Evolutionary conservation across 2,888 invertebrate genomes (phyloP).

Genomic region (Lasioglossum morio): DNA sequence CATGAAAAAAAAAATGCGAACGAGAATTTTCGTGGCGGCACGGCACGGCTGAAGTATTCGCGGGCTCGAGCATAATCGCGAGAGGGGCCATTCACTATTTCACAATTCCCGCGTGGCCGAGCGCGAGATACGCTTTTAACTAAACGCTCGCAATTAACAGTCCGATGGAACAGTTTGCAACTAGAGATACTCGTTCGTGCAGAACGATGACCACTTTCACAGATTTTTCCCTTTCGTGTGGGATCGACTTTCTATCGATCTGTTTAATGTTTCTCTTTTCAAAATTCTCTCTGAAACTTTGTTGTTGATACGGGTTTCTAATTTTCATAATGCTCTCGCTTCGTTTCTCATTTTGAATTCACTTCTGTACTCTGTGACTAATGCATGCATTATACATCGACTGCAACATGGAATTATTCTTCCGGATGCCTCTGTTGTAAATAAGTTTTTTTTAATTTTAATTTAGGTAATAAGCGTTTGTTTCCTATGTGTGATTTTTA

Average conservation of each 20-base stretch:
- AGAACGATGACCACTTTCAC: slow-evolving; percentile 16
- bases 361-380: not conserved
- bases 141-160: not conserved
- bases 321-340: not conserved
- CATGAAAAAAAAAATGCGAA: not conserved
- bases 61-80: slow-evolving; percentile 21
- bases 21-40: not conserved
- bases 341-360: too few relatives aligned
- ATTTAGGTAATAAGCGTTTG: not conserved
- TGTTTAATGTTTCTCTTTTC: not conserved
- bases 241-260: not conserved
- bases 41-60: not conserved
- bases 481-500: not conserved
- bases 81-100: slow-evolving; percentile 52
- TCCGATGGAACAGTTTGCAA: not conserved
- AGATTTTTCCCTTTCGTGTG: not conserved
- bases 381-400: not conserved
- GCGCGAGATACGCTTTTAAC: slow-evolving; percentile 6
- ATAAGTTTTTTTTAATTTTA: too few relatives aligned
- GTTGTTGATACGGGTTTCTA: not conserved
- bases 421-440: not conserved
- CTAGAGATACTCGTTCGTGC: not conserved
- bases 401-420: not conserved
- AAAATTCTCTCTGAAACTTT: not conserved
- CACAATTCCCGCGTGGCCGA: slow-evolving; percentile 45